Evolutionary conservation across 2,797 vertebrate species (phyloP), one percentile per base, ranked within the genome.

Genomic region (Catamblyrhynchus diadema): DNA sequence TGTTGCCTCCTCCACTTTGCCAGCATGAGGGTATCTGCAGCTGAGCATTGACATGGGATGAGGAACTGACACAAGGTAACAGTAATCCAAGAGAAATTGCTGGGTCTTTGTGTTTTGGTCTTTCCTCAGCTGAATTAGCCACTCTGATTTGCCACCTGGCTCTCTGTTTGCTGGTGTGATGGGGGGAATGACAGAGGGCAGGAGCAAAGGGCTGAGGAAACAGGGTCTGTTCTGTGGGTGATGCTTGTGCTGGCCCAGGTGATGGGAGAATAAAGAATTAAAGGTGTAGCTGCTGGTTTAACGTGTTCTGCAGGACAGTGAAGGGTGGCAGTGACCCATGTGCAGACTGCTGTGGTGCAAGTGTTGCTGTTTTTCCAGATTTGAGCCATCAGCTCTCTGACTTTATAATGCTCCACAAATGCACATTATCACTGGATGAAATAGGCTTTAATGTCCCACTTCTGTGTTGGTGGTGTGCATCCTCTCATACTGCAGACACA

Each of bases 151-250:
- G 10, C 25, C 30, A 8, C 30, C 39, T 61, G 59, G 24, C 73
- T 66, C 12, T n/a, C 1, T 2, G 0, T 9, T 30, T 59, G 57
- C 28, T 4, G 5, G 22, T 35, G 35, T 2, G 2, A 4, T 12
- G 66, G 6, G 48, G 45, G 25, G 16, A n/a, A 6, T 11, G 8
- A 18, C 6, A 1, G 4, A 2, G n/a, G 30, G 45, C 37, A 32
- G 54, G 56, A 67, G 48, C 12, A 25, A 8, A 28, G 48, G 62
- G 27, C 44, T 1, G 14, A 69, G 60, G 44, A 54, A 21, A 21
- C 16, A 15, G 57, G 20, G n/a, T 57, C 37, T 79, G 39, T 35
- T 39, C 35, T 5, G 9, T 5, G 60, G 42, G 8, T 59, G 51
- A 21, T 35, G 4, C 9, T 23, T 20, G 17, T 65, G 61, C 32